Percentiles rank a stretch among this genome's conserved stretches.
phyloP scores from a whole-genome alignment of 2,888 invertebrate species.

The Caenorhabditis sulstoni region DNA sequence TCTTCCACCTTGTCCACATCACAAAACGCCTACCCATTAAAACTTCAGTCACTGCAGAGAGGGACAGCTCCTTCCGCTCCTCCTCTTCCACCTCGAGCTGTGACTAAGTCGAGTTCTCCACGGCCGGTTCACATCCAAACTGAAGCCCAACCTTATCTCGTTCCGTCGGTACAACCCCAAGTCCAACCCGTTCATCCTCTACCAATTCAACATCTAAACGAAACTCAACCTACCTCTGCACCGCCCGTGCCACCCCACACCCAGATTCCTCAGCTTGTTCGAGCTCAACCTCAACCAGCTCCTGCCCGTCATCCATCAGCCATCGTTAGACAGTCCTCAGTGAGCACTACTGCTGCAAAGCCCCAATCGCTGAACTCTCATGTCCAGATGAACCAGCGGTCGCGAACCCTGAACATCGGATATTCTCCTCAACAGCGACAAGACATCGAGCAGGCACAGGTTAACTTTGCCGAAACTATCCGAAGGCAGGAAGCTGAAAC shows the following conservation, averaged over 20 bases:
- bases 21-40: no score
- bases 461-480: neutral
- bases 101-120: neutral
- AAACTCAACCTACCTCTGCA: neutral
- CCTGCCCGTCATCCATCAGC: neutral
- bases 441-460: slow-evolving; percentile 24
- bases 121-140: neutral
- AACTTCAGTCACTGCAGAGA: no score
- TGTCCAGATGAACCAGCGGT: neutral
- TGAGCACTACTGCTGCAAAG: slow-evolving; percentile 4
- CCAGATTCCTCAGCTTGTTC: neutral
- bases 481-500: slow-evolving; percentile 20
- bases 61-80: neutral
- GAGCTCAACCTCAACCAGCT: neutral
- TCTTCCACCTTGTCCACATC: no score
- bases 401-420: slow-evolving; percentile 25
- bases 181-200: neutral
- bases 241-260: slow-evolving; percentile 4
- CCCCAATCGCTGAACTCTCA: slow-evolving; percentile 24
- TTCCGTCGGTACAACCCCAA: neutral
- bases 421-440: slow-evolving; percentile 10
- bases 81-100: neutral
- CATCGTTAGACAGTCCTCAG: neutral
- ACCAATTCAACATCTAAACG: no score
- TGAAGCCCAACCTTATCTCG: neutral